phyloP scores from a whole-genome alignment of 2,888 invertebrate species.

The Plebejus anna region DNA sequence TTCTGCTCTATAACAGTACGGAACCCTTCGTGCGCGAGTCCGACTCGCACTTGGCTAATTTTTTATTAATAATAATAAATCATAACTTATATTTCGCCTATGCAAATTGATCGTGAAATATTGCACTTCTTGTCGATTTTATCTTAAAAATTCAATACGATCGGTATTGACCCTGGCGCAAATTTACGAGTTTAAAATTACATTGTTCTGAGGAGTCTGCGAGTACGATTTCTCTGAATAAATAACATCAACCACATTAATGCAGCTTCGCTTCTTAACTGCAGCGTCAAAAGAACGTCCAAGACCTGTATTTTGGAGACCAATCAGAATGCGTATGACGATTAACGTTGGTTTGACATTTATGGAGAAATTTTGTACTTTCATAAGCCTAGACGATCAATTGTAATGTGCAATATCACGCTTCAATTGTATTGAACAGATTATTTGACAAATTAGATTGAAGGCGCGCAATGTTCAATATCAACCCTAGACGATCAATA shows the following conservation, averaged over 20 bases:
- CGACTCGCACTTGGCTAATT: too few relatives aligned
- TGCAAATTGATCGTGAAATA: slow-evolving; percentile 16
- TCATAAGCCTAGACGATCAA: too few relatives aligned
- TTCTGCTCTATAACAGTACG: too few relatives aligned
- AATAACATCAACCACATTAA: background rate
- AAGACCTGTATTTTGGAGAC: background rate
- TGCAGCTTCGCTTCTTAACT: too few relatives aligned
- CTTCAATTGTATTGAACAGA: too few relatives aligned
- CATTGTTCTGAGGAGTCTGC: too few relatives aligned
- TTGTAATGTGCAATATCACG: too few relatives aligned
- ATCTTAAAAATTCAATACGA: slow-evolving; percentile 20
- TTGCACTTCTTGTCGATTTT: slow-evolving; percentile 18
- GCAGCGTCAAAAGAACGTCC: background rate
- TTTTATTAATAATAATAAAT: background rate
- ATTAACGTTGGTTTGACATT: background rate
- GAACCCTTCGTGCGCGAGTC: too few relatives aligned
- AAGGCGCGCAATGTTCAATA: too few relatives aligned
- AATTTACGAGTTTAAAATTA: slow-evolving; percentile 22
- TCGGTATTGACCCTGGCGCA: background rate
- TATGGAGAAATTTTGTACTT: too few relatives aligned
- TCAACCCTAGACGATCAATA: too few relatives aligned
- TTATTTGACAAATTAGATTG: too few relatives aligned
- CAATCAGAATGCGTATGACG: background rate
- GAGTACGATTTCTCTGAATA: background rate
- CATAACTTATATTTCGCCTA: background rate